Evolutionary conservation across 2,888 invertebrate genomes (phyloP), one percentile per base, ranked within the genome.

Genomic region (Drosophila fulvimacula): DNA sequence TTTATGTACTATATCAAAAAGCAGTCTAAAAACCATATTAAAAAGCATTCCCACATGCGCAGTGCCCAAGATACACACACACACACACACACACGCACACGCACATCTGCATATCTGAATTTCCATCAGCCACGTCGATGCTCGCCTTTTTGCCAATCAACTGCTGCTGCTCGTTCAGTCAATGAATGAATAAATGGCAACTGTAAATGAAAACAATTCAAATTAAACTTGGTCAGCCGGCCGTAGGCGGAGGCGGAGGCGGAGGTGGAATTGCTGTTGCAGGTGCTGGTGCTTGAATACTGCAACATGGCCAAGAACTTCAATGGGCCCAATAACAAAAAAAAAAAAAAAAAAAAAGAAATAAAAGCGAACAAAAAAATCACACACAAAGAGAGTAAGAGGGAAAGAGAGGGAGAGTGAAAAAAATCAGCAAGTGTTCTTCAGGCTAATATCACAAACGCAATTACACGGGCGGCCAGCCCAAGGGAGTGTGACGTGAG

Each of bases 121-220:
- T 30, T 48, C 51, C 53, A 56, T 41, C 53, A 34, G 19, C 19
- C 59, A 56, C 24, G 38, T 41, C 27, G 51, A 41, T 41, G 24
- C n/a, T 48, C 42, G 72, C 60, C 64, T 61, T 66, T 76, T 79
- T 79, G 72, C 82, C 88, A 87, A 87, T 83, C 82, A 81, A 81
- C 73, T 80, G 79, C 62, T 80, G 79, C 62, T 60, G 59, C 80
- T 71, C 72, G 81, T 69, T 72, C 67, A 71, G 61, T 76, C 76
- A 76, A 81, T 88, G 79, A 76, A 81, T 79, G 79, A 81, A 86
- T 81, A 79, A 83, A 81, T 88, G 84, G 88, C 87, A 88, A 86
- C 88, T 86, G 88, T 86, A 83, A 88, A 83, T 86, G 87, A 86
- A 88, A 86, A 86, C 89, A 86, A 86, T 86, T 88, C 86, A 86